These are phyloP conservation scores for Dufourea novaeangliae DNA, from an alignment of 1,140 invertebrate genomes.

Conservation along the genomic window DNA sequence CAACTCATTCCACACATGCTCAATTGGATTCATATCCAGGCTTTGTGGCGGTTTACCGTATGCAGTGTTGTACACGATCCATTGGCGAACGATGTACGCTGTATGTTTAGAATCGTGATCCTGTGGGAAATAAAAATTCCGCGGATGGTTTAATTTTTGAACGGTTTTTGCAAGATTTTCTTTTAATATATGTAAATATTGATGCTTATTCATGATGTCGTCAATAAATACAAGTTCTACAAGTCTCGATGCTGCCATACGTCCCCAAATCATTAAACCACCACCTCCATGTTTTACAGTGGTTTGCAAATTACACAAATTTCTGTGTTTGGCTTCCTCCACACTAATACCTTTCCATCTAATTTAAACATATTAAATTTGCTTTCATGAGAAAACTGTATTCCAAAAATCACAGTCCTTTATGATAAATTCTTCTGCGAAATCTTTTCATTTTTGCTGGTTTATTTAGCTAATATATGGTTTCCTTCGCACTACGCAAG, in stretches of 20 bases:
- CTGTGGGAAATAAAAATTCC: not conserved
- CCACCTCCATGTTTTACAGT: no score
- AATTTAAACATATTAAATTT: conserved; percentile 1
- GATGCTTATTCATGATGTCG: not conserved
- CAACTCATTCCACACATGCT: no score
- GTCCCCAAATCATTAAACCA: not conserved
- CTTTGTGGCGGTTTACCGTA: not conserved
- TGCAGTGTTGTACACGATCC: not conserved
- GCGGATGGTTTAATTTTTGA: not conserved
- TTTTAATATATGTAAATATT: not conserved
- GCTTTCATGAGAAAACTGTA: not conserved
- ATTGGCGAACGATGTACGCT: not conserved
- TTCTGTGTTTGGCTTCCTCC: not conserved
- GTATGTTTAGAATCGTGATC: not conserved
- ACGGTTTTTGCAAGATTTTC: not conserved
- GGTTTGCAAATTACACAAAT: not conserved
- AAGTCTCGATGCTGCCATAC: not conserved
- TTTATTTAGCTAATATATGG: not conserved
- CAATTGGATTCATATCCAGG: not conserved
- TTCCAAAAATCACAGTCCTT: not conserved
- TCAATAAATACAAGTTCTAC: not conserved
- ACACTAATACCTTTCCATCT: not conserved
- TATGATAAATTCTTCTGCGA: not conserved
- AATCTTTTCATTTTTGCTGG: not conserved
- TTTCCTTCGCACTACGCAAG: not conserved